These are phyloP conservation scores for Hesperophylax magnus DNA, from an alignment of 1,140 invertebrate species.

Conservation along the genomic window DNA sequence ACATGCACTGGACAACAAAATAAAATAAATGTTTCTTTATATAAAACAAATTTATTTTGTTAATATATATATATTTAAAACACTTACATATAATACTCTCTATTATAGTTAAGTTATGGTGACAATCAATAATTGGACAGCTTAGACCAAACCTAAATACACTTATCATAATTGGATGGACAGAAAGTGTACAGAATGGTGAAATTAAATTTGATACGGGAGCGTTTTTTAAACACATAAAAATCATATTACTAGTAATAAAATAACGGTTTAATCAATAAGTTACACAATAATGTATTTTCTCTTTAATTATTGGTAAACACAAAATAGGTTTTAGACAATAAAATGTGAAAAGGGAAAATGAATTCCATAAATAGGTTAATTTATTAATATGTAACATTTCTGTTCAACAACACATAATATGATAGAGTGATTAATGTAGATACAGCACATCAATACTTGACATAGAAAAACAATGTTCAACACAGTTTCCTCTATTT, in stretches of 20 bases:
- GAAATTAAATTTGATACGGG: constrained; percentile 27
- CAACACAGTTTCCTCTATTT: constrained; percentile 44
- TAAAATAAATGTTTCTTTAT: constrained; percentile 42
- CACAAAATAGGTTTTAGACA: constrained; percentile 13
- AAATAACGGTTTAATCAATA: constrained; percentile 23
- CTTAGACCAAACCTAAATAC: constrained; percentile 58
- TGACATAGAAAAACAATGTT: constrained; percentile 52
- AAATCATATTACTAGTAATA: constrained; percentile 6
- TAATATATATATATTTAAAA: constrained; percentile 58
- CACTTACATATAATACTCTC: constrained; percentile 58
- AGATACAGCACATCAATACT: constrained; percentile 56
- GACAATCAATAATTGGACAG: constrained; percentile 57
- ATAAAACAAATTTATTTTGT: constrained; percentile 58
- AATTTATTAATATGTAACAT: constrained; percentile 44
- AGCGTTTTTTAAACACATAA: constrained; percentile 19
- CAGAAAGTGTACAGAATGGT: constrained; percentile 56
- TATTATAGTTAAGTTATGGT: constrained; percentile 56
- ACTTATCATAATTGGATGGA: constrained; percentile 57
- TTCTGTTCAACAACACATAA: constrained; percentile 54
- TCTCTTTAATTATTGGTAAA: constrained; percentile 1
- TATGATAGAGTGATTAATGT: constrained; percentile 52
- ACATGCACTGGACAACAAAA: not conserved
- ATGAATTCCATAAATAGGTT: constrained; percentile 35
- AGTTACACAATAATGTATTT: not conserved
- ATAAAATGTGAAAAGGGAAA: constrained; percentile 35